Evolutionary conservation across 2,797 vertebrate species (phyloP), one percentile per base, ranked within the genome.

Genomic region (Malurus leucopterus): DNA sequence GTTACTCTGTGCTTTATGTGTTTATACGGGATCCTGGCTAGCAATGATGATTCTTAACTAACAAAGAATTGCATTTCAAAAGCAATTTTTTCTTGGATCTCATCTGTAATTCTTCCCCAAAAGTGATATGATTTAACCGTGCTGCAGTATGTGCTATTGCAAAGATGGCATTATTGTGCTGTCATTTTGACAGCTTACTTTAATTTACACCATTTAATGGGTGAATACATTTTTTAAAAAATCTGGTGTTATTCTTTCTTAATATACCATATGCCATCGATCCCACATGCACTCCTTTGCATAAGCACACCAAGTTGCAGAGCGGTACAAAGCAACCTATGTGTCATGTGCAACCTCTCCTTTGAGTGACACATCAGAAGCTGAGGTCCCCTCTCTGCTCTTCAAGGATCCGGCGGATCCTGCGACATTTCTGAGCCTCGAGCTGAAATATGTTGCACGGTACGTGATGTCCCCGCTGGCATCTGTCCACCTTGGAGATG

Each of bases 121-220:
- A 95, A 96, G 46, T 91, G 85, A 92, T 96, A 90, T 61, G 89
- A 92, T 95, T 96, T 96, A 91, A 95, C 87, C 63, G 29, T 91
- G 88, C 94, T 96, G 64, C 89, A 92, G 93, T 91, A 94, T 88
- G 89, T 81, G 86, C 91, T 95, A 91, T 89, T 93, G 92, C 68
- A 96, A 96, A 95, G 93, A 96, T 95, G 93, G 93, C 92, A 97
- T 96, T 96, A 96, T 95, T 96, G 90, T 92, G 88, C 94, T 95
- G 92, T 96, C 94, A 95, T 90, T 90, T 96, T 96, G 95, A 97
- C 95, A 96, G 87, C 86, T 95, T 96, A 96, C 93, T 97, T 96
- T 97, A 96, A 97, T 97, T 96, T 97, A 95, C 68, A 92, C 86
- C 95, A 96, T 96, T 96, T 97, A 96, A 94, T 95, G 78, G 94